phyloP scores from a whole-genome alignment of 2,888 invertebrate species.

The Leucoma salicis region DNA sequence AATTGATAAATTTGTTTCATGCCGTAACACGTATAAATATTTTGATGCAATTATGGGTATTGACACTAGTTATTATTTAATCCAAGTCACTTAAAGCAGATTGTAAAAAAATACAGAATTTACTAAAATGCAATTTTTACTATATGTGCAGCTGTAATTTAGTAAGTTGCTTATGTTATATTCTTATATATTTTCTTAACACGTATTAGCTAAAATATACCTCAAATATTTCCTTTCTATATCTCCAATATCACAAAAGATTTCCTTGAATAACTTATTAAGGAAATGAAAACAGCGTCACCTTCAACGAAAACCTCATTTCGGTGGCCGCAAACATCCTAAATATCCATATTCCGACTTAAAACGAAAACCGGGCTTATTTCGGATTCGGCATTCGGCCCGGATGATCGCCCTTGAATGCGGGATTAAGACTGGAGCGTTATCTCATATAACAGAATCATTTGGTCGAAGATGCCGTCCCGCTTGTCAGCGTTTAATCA shows the following conservation, averaged over 20 bases:
- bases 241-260: neutral
- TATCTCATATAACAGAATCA: constrained; percentile 41
- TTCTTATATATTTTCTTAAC: too few species aligned
- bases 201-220: too few species aligned
- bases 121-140: too few species aligned
- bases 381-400: constrained; percentile 37
- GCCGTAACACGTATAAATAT: too few species aligned
- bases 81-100: too few species aligned
- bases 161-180: too few species aligned
- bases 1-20: too few species aligned
- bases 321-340: constrained; percentile 13
- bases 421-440: constrained; percentile 37
- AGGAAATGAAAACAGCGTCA: constrained; percentile 3
- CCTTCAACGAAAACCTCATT: constrained; percentile 10
- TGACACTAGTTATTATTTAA: too few species aligned
- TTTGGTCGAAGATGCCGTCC: constrained; percentile 32
- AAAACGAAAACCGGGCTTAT: constrained; percentile 27
- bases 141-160: too few species aligned
- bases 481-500: constrained; percentile 48
- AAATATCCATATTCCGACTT: constrained; percentile 29
- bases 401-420: constrained; percentile 37
- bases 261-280: neutral
- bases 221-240: neutral
- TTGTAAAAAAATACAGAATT: too few species aligned
- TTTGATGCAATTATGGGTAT: too few species aligned